Percentiles rank a stretch among this genome's conserved stretches.
phyloP scores from a whole-genome alignment of 2,113 vertebrate genomes.

The Cacatua alba region DNA sequence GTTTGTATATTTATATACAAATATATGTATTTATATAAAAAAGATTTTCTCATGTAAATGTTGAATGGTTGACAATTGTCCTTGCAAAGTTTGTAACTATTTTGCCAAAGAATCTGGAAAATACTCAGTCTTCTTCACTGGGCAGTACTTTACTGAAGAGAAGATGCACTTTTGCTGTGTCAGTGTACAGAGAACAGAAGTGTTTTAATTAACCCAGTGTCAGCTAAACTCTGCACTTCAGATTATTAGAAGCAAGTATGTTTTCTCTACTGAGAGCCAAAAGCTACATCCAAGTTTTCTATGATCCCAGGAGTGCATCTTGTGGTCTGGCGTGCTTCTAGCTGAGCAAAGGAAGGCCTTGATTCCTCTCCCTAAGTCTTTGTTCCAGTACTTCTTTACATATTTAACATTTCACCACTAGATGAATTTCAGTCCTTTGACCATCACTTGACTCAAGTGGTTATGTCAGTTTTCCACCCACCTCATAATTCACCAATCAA shows the following conservation, averaged over 20 bases:
- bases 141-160: background rate
- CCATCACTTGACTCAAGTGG: background rate
- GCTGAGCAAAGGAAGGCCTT: background rate
- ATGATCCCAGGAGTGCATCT: background rate
- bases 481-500: background rate
- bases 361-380: background rate
- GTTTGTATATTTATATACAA: background rate
- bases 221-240: background rate
- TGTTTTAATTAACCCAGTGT: background rate
- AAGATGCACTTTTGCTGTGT: fast-evolving
- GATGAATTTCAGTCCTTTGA: background rate
- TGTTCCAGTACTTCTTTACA: background rate
- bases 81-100: background rate
- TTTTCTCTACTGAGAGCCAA: background rate
- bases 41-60: background rate
- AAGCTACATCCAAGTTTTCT: background rate
- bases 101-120: background rate
- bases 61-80: background rate
- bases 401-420: background rate
- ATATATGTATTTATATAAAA: background rate
- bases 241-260: background rate
- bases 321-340: background rate
- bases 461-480: background rate
- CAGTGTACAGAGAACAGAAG: background rate
- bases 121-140: background rate